Evolutionary conservation across 2,797 vertebrate species (phyloP), one percentile per base, ranked within the genome.

Genomic region (Gymnocypris eckloni): DNA sequence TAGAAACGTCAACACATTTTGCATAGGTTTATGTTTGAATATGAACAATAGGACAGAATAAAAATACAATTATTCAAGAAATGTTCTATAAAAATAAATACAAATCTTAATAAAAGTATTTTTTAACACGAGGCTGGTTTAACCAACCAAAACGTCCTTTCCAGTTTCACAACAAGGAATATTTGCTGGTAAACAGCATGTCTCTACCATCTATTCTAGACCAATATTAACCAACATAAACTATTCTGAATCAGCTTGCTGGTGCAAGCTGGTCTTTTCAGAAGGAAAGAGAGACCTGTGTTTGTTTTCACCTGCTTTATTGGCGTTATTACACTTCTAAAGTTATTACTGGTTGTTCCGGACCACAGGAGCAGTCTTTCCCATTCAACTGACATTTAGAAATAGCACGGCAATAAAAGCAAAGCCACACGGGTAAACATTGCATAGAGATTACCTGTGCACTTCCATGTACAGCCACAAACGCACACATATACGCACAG

Each of bases 391-490:
- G 78, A 75, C 78, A 86, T 86, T 86, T 86, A 86, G 70, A 86
- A 86, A 81, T 71, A 75, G 69, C 70, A 66, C 41, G 43, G 78
- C 48, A 81, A 81, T 86, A 86, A 86, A 86, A 81, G 54, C 48
- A 90, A 89, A 89, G 79, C 89, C 83, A 89, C 77, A 91, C 80
- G 71, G 89, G 82, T 88, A 90, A 88, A 92, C 86, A 90, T 86
- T 88, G 86, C 77, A 88, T 83, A 64, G 80, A 82, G 90, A 91
- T 92, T 72, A 87, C 86, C 82, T 87, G 85, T 82, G 82, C 87
- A 86, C 82, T 77, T 64, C 71, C 76, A 83, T 75, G 70, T 85
- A 86, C 83, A 78, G 77, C 89, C 52, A 88, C 84, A 88, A 39
- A 76, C 82, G 75, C 54, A 86, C 43, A 83, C 48, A 59, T 81